A percentile compares a stretch with the other conserved stretches of the same genome.
phyloP scores from a whole-genome alignment of 1,140 invertebrate genomes.

The Psix sp. region DNA sequence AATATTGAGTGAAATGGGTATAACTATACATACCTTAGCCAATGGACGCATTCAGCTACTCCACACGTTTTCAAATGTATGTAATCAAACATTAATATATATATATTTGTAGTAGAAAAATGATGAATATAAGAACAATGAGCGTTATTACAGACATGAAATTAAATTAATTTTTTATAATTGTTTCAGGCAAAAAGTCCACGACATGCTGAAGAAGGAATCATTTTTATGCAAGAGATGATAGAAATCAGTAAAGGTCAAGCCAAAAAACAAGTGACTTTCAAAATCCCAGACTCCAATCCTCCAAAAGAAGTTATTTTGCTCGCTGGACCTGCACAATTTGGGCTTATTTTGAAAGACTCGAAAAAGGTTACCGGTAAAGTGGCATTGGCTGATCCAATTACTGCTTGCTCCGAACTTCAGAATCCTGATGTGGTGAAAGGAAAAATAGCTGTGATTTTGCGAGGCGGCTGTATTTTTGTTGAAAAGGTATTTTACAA shows the following conservation, averaged over 20 bases:
- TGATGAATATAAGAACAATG: no score
- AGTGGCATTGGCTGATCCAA: conserved; percentile 82
- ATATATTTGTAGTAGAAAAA: no score
- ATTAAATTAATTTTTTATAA: conserved; percentile 14
- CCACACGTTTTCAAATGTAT: conserved; percentile 89
- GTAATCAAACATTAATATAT: conserved; percentile 58
- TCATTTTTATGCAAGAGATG: conserved; percentile 98
- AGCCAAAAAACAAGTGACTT: conserved; percentile 79
- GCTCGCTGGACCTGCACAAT: conserved; percentile 93
- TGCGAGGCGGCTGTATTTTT: conserved; percentile 96
- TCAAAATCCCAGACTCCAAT: conserved; percentile 68
- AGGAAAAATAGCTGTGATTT: conserved; percentile 89
- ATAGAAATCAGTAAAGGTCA: conserved; percentile 90
- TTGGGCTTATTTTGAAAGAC: conserved; percentile 86
- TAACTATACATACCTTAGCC: conserved; percentile 89
- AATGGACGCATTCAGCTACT: conserved; percentile 94
- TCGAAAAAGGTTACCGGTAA: conserved; percentile 80
- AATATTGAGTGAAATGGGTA: conserved; percentile 94
- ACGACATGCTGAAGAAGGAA: conserved; percentile 92
- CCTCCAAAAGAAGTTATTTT: conserved; percentile 74
- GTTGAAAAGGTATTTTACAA: conserved; percentile 96
- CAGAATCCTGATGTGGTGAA: conserved; percentile 80
- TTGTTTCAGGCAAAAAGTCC: conserved; percentile 83
- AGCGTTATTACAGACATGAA: no score
- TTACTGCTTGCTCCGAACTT: conserved; percentile 83